A percentile compares a stretch with the other conserved stretches of the same genome.
Conservation (phyloP, 2,113 vertebrate species). For the Carollia perspicillata region DNA sequence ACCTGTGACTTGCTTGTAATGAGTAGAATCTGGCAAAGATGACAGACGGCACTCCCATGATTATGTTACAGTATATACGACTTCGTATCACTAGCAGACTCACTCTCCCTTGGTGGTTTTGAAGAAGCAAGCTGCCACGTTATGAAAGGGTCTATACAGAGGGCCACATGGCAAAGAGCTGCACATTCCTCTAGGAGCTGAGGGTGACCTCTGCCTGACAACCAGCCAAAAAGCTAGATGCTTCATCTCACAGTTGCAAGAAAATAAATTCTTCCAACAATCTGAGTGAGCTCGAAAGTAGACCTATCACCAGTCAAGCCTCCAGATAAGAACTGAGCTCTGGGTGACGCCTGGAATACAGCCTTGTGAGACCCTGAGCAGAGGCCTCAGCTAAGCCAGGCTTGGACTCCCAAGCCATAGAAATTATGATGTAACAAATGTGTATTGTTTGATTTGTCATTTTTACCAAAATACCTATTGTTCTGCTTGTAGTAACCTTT, state of each 20-base stretch:
- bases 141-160: neutral
- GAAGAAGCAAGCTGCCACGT: neutral
- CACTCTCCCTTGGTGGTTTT: neutral
- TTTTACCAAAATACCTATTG: neutral
- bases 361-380: neutral
- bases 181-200: neutral
- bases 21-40: neutral
- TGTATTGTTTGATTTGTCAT: neutral
- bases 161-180: neutral
- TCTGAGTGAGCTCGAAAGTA: neutral
- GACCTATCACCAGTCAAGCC: neutral
- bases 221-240: neutral
- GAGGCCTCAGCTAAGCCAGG: neutral
- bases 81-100: neutral
- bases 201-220: neutral
- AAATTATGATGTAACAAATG: neutral
- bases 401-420: neutral
- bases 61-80: neutral
- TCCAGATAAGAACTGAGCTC: neutral
- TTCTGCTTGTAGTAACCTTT: too few relatives aligned
- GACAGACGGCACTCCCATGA: neutral
- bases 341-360: neutral
- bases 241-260: neutral
- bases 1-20: neutral
- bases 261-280: constrained; percentile 6